Evolutionary conservation across 2,888 invertebrate species (phyloP), one percentile per base, ranked within the genome.

Genomic region (Nymphalis polychloros): DNA sequence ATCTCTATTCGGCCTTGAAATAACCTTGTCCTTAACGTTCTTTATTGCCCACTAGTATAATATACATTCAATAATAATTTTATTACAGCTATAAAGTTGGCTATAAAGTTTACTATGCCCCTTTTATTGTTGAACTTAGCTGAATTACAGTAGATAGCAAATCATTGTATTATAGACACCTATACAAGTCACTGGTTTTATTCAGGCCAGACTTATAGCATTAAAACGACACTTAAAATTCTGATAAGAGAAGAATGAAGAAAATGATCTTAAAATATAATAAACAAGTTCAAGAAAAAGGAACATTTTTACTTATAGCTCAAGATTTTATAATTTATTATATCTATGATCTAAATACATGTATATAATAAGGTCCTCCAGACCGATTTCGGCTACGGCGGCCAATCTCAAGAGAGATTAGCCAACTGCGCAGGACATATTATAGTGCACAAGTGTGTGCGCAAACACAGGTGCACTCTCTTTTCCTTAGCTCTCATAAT

Each of bases 21-120:
- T 48, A 50, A 64, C 67, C 69, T 72, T 68, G 71, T 61, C 63
- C 63, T 61, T 53, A 46, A 61, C 61, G 55, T 65, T 49, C 63
- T 72, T 63, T 64, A 55, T 48, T 41, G 47, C 67, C 59, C 70
- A 64, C 70, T 31, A 69, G 72, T 68, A 68, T 68, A 70, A 70
- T 73, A 75, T 73, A 77, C 79, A 77, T 76, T 77, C 75, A 76
- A 78, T 78, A 79, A 77, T 78, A 76, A 79, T 78, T 83, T 84
- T 80, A 84, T 78, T 77, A 73, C 63, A 41, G 65, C 72, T 64
- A 72, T 83, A 81, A 83, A 83, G 77, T 72, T 68, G 73, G 64
- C 69, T 71, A 69, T 80, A 78, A 78, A 80, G 59, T 80, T 83
- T 80, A 81, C 75, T 71, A 73, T 73, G 67, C 73, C 73, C 73